Base-by-base conservation (phyloP, 2,888 invertebrate species). In the Mythimna ferrago region DNA sequence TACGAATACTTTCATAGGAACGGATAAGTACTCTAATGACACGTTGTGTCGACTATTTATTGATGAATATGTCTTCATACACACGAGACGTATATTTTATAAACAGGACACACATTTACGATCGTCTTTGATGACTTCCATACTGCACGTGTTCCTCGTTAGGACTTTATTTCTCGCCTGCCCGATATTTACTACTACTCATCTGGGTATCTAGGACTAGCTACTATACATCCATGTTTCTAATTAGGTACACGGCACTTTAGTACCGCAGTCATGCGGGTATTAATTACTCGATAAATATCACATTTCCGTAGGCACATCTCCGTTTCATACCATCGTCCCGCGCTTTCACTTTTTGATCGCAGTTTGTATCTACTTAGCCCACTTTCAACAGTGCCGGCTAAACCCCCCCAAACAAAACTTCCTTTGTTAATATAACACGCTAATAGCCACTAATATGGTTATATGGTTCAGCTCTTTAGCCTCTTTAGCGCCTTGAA, bases 391-490 rank as follows among this genome's bases (percentile, higher is more conserved):
- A 78, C 63, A 44, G 11, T 67, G 67, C 38, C 65, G 73, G 78
- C 72, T 81, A 54, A 83, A 80, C 32, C 61, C 71, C 71, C 63
- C 68, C 48, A 48, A 48, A 87, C 85, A 87, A 85, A 81, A 83
- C 82, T 79, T 88, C 89, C 89, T 92, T 92, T 91, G 92, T 90
- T 88, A 83, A 88, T 85, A 83, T 86, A 78, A 73, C 65, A 75
- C 82, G 89, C 86, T 94, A 93, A 93, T 91, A 84, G 89, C 84
- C 82, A 89, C 91, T 94, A 94, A 94, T 91, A 81, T 84, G 89
- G 87, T 87, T 91, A 89, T 82, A 79, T 85, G 80, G 89, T 84
- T 87, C 84, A 88, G 86, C 89, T 90, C 82, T 87, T 90, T 91
- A 89, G 83, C 73, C 83, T 83, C 76, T 87, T 91, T 92, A 92